These are phyloP conservation scores for Phaonia tiefii DNA, from an alignment of 2,888 invertebrate genomes.

Conservation along the genomic window DNA sequence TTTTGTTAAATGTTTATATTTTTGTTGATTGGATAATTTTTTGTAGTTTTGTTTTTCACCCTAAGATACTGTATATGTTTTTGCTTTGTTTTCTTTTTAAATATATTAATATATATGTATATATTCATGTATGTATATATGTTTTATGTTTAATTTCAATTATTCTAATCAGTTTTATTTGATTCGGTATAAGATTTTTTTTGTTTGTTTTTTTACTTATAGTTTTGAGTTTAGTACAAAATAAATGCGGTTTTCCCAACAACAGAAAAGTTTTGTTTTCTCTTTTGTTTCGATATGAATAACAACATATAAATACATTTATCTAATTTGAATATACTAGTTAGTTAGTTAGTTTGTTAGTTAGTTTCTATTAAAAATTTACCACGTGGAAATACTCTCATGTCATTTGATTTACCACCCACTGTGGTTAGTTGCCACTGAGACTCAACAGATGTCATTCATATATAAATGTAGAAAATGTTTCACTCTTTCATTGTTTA, in stretches of 20 bases:
- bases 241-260: slow-evolving; percentile 34
- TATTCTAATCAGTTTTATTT: slow-evolving; percentile 14
- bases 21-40: neutral
- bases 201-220: too few species aligned
- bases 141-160: slow-evolving; percentile 48
- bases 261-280: slow-evolving; percentile 20
- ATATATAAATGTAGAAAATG: too few species aligned
- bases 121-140: slow-evolving; percentile 21
- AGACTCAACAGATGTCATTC: neutral
- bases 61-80: neutral
- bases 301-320: slow-evolving; percentile 21
- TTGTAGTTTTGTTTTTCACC: neutral
- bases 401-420: too few species aligned
- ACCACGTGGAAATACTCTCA: neutral
- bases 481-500: neutral
- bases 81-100: slow-evolving; percentile 1
- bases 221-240: slow-evolving; percentile 17
- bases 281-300: slow-evolving; percentile 17
- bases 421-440: slow-evolving; percentile 12
- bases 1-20: neutral
- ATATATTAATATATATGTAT: slow-evolving; percentile 21
- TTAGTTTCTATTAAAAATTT: too few species aligned
- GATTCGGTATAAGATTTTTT: neutral
- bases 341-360: neutral
- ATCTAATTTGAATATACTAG: neutral